These are phyloP conservation scores for Drosophila borealis DNA, from an alignment of 2,888 invertebrate species.

Conservation along the genomic window DNA sequence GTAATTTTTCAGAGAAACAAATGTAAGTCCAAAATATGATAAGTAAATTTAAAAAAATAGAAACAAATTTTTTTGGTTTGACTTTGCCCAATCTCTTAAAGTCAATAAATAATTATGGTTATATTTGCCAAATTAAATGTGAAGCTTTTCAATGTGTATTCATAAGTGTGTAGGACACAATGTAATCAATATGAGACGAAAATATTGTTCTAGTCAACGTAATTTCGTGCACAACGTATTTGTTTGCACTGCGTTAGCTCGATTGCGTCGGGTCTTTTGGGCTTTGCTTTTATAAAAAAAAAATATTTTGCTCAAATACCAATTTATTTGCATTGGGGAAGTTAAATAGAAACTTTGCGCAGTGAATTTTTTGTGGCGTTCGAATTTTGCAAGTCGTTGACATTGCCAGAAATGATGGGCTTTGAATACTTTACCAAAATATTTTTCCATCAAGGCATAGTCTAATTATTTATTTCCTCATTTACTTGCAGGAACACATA, in stretches of 20 bases:
- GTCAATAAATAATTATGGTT: too few species aligned
- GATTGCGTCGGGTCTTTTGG: constrained; percentile 37
- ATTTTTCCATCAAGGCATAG: neutral
- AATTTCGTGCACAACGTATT: constrained; percentile 15
- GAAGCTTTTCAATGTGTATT: constrained; percentile 10
- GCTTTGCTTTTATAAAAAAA: constrained; percentile 23
- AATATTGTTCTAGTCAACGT: constrained; percentile 8
- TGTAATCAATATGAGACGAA: constrained; percentile 21
- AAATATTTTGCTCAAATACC: constrained; percentile 12
- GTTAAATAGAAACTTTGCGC: constrained; percentile 25
- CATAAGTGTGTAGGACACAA: neutral
- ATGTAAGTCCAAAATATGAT: constrained; percentile 43
- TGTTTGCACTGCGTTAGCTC: constrained; percentile 33
- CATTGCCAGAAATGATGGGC: too few species aligned
- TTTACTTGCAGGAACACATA: constrained; percentile 73
- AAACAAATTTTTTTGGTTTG: too few species aligned
- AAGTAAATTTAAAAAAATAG: neutral
- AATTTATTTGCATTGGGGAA: constrained; percentile 41
- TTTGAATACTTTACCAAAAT: too few species aligned
- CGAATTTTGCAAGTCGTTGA: neutral
- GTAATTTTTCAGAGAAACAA: constrained; percentile 52
- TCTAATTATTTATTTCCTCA: neutral
- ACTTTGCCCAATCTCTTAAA: too few species aligned
- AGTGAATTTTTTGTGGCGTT: constrained; percentile 4
- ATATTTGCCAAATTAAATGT: neutral